A percentile compares a stretch with the other conserved stretches of the same genome.
Conservation (phyloP, 2,888 invertebrate genomes). For the Isotomurus palustris region DNA sequence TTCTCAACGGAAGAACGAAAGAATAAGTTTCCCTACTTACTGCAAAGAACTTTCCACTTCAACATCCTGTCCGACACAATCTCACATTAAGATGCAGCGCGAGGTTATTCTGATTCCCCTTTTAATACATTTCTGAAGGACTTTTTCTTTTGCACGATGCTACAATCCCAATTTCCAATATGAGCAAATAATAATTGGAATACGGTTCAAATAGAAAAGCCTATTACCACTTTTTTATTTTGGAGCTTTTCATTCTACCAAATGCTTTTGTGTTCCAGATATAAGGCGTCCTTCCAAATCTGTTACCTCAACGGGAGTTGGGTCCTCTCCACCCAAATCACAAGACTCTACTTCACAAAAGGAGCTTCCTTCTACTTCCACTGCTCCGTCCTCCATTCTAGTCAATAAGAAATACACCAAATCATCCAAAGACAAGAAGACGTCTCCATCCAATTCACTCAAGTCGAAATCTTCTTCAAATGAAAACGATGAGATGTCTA, state of each 20-base stretch:
- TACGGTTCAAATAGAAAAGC: not conserved
- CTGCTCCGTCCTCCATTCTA: not conserved
- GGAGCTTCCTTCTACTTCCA: conserved; percentile 7
- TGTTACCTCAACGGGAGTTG: conserved; percentile 59
- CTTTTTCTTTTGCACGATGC: not conserved
- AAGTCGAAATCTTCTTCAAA: not conserved
- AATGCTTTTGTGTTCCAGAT: conserved; percentile 17
- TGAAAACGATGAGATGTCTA: too few relatives aligned
- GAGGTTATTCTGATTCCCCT: too few relatives aligned
- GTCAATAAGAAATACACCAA: too few relatives aligned
- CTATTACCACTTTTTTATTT: not conserved
- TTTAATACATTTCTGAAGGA: too few relatives aligned
- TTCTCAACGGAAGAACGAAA: too few relatives aligned
- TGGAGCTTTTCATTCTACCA: not conserved
- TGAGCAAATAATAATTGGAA: not conserved
- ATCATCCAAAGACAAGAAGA: not conserved
- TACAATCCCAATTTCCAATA: not conserved
- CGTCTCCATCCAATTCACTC: not conserved
- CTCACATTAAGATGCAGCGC: too few relatives aligned
- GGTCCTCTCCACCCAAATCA: conserved; percentile 57
- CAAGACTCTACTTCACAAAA: not conserved
- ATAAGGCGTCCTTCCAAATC: conserved; percentile 26
- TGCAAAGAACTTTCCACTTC: too few relatives aligned
- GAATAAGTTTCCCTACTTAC: too few relatives aligned
- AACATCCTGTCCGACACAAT: too few relatives aligned